Evolutionary conservation across 2,888 invertebrate genomes (phyloP).

Genomic region (Glyphotaelius pellucidus): DNA sequence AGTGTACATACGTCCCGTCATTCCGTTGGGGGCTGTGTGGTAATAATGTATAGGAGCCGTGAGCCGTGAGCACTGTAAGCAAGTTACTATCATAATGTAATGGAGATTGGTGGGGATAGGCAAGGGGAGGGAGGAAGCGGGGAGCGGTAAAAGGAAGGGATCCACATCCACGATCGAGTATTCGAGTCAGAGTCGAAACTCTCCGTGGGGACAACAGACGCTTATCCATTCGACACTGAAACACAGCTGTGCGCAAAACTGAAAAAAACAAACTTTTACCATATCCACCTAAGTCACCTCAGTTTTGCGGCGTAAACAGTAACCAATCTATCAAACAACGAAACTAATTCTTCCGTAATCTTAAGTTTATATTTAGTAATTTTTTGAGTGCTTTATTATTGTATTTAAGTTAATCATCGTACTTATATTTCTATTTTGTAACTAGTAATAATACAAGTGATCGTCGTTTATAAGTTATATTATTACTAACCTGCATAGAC

Average conservation of each 20-base stretch:
- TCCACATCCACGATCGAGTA: conserved; percentile 14
- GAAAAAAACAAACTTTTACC: not conserved
- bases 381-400: conserved; percentile 37
- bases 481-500: conserved; percentile 5
- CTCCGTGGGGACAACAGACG: conserved; percentile 53
- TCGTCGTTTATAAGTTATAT: conserved; percentile 27
- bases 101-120: not conserved
- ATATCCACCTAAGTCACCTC: not conserved
- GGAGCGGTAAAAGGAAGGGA: not conserved
- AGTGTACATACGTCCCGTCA: too few species aligned
- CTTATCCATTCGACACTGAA: conserved; percentile 40
- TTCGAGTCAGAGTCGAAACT: conserved; percentile 40
- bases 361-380: not conserved
- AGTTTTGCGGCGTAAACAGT: conserved; percentile 10
- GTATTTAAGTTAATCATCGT: conserved; percentile 33
- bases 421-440: conserved; percentile 45
- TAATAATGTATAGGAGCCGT: not conserved
- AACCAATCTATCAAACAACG: conserved; percentile 32
- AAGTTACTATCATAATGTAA: conserved; percentile 14
- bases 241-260: conserved; percentile 25
- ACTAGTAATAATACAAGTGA: conserved; percentile 36
- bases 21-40: not conserved
- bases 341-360: conserved; percentile 38
- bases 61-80: not conserved
- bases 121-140: not conserved